Evolutionary conservation across 2,888 invertebrate species (phyloP).

Genomic region (Tiphia femorata): DNA sequence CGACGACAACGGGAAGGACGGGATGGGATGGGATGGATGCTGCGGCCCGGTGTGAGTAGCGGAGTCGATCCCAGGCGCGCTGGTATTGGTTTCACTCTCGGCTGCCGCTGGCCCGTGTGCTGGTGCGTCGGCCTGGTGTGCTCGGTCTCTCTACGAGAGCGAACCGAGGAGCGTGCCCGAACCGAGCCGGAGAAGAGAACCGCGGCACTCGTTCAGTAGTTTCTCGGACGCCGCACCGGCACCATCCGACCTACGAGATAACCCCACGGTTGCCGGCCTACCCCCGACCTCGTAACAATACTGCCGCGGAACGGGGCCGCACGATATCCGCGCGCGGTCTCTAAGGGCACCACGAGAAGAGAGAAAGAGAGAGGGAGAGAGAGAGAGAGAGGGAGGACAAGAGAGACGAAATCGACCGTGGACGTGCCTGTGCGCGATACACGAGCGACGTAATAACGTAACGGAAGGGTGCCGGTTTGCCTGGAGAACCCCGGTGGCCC

Average conservation of each 20-base stretch:
- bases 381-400: neutral
- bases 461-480: no score
- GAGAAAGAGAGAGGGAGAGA: neutral
- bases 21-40: slow-evolving; percentile 53
- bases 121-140: slow-evolving; percentile 45
- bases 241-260: slow-evolving; percentile 63
- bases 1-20: neutral
- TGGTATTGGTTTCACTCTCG: slow-evolving; percentile 59
- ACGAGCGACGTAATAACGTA: no score
- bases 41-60: slow-evolving; percentile 50
- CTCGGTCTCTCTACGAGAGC: slow-evolving; percentile 56
- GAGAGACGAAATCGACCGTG: no score
- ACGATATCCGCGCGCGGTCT: neutral
- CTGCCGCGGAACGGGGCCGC: slow-evolving; percentile 6
- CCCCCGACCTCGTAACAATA: slow-evolving; percentile 28
- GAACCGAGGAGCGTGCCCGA: slow-evolving; percentile 58
- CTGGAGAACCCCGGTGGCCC: no score
- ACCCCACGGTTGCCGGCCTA: slow-evolving; percentile 32
- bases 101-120: slow-evolving; percentile 51
- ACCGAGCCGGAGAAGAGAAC: slow-evolving; percentile 63
- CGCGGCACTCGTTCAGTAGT: slow-evolving; percentile 67
- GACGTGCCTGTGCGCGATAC: no score
- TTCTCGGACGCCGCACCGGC: slow-evolving; percentile 68
- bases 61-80: slow-evolving; percentile 45
- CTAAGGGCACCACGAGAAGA: neutral